Base-by-base conservation (phyloP, 2,888 invertebrate genomes). In the Dioctria linearis region DNA sequence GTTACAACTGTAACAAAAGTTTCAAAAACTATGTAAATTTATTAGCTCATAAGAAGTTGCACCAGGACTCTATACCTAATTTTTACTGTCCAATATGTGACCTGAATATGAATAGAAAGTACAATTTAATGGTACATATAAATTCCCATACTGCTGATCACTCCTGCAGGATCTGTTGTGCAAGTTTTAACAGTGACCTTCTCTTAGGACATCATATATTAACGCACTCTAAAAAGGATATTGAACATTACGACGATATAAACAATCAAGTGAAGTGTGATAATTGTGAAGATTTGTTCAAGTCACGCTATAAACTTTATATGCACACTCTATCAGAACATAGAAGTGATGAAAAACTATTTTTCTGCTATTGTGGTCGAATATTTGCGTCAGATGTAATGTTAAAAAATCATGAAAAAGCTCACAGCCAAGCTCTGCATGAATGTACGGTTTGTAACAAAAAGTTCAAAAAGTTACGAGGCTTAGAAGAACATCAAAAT, bases 391-490 rank as follows among this genome's bases (percentile, higher is more conserved):
- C 82, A 11, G 66, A 76, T 46, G 67, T 82, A 4, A 82, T 83
- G 59, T 71, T 84, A 37, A 65, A 69, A 65, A 84, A 80, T n/a
- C 85, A 85, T 61, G 71, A 81, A 65, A 83, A 83, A 65, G 76
- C 75, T 40, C 84, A 84, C 61, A 80, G 81, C 43, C 51, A 57
- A 6, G 61, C 75, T 11, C 78, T 80, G n/a, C 83, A 80, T 9
- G 69, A 67, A 8, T 86, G 85, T 66, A 57, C 81, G 6, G 82
- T 83, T 46, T 86, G 85, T 65, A 80, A 82, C 5, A 85, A 85
- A 81, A 84, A 83, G 83, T 86, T 84, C 85, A 76, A 83, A n/a
- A 83, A 83, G 13, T 79, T 83, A 59, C 84, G 84, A 67, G 83
- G 82, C n/a, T 80, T 85, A 71, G 71, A 80, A 39, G 84, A 85